Base-by-base conservation (phyloP, 2,888 invertebrate genomes). In the Eupithecia centaureata region DNA sequence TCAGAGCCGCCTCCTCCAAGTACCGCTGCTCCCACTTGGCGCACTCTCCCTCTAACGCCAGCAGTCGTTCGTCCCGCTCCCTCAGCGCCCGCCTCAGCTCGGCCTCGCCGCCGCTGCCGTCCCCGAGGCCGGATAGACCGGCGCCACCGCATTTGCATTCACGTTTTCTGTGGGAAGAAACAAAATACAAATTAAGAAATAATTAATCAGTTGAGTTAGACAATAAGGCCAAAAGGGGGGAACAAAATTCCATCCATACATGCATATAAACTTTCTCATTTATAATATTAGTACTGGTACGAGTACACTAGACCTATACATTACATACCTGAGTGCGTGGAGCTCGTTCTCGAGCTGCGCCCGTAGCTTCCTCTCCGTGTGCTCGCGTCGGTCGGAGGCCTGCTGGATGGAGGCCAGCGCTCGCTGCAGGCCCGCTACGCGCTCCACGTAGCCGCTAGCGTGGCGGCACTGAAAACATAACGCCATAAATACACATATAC, bases 21-120 rank as follows among this genome's bases (percentile, higher is more conserved):
- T 96, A 97, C 60, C 96, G 94, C 88, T 97, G 97, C 88, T 97
- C 97, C 97, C 97, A 97, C 92, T 97, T 96, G 76, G 96, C 95
- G 79, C 96, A 96, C 83, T 97, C 97, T 0, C 96, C 96, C 89
- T 97, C 97, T 64, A 96, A 91, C 68, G 95, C 91, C 73, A 93
- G 83, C 72, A 92, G 81, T 13, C 93, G 80, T 80, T 93, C 93
- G 83, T 93, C 93, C 0, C 92, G 78, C 82, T 92, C 92, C 8
- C 93, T 81, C 81, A 93, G 71, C 75, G 86, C 88, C 0, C 79
- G 94, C 85, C 86, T 93, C 86, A 84, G 93, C 93, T 92, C 96
- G 86, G 82, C 94, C 92, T 85, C 93, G 89, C 38, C 84, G 82
- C 61, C 82, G 76, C 75, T 87, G 73, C 78, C 68, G 0, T 71